phyloP scores from a whole-genome alignment of 2,888 invertebrate genomes.

The Cryptocheilus praepositus region DNA sequence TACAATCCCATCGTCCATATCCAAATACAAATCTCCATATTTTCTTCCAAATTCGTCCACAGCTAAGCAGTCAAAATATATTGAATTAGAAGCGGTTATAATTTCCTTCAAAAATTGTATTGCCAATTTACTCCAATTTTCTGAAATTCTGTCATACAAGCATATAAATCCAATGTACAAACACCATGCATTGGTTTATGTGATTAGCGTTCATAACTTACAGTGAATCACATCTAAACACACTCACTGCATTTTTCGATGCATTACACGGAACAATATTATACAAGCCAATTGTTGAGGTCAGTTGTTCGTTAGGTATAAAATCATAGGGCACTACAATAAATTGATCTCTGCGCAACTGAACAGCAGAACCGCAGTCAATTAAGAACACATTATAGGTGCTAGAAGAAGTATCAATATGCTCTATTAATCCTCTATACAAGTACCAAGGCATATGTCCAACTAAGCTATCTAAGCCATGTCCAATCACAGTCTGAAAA shows the following conservation, averaged over 20 bases:
- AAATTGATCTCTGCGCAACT: conserved; percentile 41
- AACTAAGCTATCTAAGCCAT: conserved; percentile 16
- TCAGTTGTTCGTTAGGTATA: conserved; percentile 42
- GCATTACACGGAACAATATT: conserved; percentile 44
- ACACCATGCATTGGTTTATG: no score
- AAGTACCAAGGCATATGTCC: conserved; percentile 46
- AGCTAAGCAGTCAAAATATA: conserved; percentile 58
- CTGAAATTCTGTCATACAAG: conserved; percentile 26
- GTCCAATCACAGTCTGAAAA: conserved; percentile 46
- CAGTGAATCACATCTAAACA: no score
- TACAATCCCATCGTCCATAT: conserved; percentile 56
- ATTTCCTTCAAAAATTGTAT: conserved; percentile 55
- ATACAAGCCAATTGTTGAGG: conserved; percentile 42
- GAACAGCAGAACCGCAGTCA: conserved; percentile 48
- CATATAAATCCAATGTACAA: not conserved
- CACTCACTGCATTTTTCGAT: no score
- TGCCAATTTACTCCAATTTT: conserved; percentile 57
- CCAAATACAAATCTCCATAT: conserved; percentile 66
- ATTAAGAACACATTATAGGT: conserved; percentile 47
- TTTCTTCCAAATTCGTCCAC: conserved; percentile 45
- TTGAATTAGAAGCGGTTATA: conserved; percentile 46
- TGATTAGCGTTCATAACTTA: no score
- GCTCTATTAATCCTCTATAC: conserved; percentile 49
- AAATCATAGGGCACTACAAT: conserved; percentile 29
- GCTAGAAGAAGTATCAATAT: conserved; percentile 21